Base-by-base conservation (phyloP, 2,113 vertebrate genomes). In the Cygnus buccinator region DNA sequence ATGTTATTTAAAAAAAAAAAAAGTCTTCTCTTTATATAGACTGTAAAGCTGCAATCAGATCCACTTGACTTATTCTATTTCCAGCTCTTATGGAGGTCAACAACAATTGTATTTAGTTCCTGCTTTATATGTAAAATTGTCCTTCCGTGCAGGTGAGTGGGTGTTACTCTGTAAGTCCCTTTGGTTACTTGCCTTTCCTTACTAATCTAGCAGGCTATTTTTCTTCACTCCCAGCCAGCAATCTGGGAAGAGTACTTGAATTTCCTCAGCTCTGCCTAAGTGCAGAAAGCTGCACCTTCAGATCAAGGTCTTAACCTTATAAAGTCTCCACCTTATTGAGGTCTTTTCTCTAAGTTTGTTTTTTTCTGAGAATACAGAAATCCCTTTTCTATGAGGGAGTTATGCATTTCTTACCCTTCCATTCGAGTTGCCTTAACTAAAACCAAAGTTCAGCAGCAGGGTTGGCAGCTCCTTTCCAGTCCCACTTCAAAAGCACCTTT, bases 61-160 rank as follows among this genome's bases (percentile, higher is more conserved):
- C 83, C 81, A 72, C 80, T 95, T 92, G 83, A 90, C 81, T 96
- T 87, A 70, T 15, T 83, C 84, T 92, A 94, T 96, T 93, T 91
- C 74, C 71, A 95, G 84, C 44, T 92, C 73, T 81, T 81, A 59
- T 5, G 52, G 48, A 95, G 75, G 88, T 90, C 79, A 94, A 66
- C 66, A 90, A 92, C 79, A 88, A 59, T 71, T 88, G 79, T 54
- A 71, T 88, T 93, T 73, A 63, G 59, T 84, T 94, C 66, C 67
- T 94, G 70, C 41, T 76, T 94, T 87, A 59, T 37, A 48, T 44
- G 75, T 73, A 70, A 89, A 94, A 55, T 85, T 84, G 73, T 61
- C 77, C 67, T 89, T 89, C 70, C 70, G 91, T 94, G 74, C 66
- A 82, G 88, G 89, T 89, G 94, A 82, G 73, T 75, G 62, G 89